These are phyloP conservation scores for Melospiza georgiana DNA, from an alignment of 2,113 vertebrate genomes.

Conservation along the genomic window DNA sequence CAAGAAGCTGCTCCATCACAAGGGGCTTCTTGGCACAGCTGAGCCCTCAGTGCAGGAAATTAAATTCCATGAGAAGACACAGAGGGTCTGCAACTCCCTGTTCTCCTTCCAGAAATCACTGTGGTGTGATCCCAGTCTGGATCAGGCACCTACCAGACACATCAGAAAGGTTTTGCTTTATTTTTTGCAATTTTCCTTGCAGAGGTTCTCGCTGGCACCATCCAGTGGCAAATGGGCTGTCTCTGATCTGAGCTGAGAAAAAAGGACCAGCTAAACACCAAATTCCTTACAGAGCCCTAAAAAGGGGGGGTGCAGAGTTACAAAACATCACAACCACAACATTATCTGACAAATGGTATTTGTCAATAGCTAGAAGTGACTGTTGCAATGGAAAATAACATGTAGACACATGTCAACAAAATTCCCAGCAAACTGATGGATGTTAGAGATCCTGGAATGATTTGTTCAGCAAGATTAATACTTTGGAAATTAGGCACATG, in stretches of 20 bases:
- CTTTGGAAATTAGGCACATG: neutral
- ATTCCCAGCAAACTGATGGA: neutral
- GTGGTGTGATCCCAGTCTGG: neutral
- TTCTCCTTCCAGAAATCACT: neutral
- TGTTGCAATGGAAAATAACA: neutral
- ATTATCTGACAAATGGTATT: neutral
- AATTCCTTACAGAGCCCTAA: neutral
- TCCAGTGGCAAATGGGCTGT: neutral
- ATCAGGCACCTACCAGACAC: neutral
- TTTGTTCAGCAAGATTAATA: neutral
- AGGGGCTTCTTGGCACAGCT: neutral
- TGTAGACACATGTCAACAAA: neutral
- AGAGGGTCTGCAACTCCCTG: neutral
- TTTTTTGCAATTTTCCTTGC: neutral
- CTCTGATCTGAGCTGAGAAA: neutral
- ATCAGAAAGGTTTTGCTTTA: neutral
- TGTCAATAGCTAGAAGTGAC: neutral
- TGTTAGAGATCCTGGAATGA: neutral
- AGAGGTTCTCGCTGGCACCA: conserved; percentile 38
- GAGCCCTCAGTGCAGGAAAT: neutral
- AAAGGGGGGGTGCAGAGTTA: neutral
- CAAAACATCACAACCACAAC: neutral
- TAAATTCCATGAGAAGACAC: neutral
- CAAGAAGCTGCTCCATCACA: neutral
- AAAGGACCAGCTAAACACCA: neutral